Conservation (phyloP, 2,113 vertebrate species). For the Laticauda colubrina region DNA sequence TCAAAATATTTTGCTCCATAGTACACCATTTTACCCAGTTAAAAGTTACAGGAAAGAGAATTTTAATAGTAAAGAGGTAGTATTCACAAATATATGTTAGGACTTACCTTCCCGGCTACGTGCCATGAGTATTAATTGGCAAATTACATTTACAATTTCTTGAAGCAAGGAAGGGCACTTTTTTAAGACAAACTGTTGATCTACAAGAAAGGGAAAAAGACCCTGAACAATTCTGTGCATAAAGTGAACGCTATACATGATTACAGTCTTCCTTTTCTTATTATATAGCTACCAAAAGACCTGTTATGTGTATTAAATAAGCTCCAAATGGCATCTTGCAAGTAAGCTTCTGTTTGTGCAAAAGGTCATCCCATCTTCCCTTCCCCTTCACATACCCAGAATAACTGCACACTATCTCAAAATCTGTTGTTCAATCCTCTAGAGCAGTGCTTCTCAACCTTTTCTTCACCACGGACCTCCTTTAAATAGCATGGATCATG, state of each 20-base stretch:
- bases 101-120: conserved; percentile 92
- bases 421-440: neutral
- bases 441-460: neutral
- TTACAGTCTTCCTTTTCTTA: neutral
- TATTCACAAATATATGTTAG: conserved; percentile 3
- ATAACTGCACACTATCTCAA: neutral
- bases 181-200: conserved; percentile 94
- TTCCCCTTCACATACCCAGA: no score
- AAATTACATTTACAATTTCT: conserved; percentile 99
- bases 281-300: neutral
- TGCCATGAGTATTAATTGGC: conserved; percentile 97
- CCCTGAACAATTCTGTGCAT: neutral
- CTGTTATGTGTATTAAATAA: neutral
- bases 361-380: neutral
- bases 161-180: conserved; percentile 94
- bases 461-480: neutral
- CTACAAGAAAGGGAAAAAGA: conserved; percentile 68
- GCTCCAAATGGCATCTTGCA: neutral
- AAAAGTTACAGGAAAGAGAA: neutral
- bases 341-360: neutral
- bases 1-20: neutral
- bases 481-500: neutral
- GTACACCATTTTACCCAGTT: neutral
- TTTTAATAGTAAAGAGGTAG: neutral
- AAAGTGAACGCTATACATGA: neutral